Base-by-base conservation (phyloP, 2,113 vertebrate species). In the Xiphophorus maculatus region DNA sequence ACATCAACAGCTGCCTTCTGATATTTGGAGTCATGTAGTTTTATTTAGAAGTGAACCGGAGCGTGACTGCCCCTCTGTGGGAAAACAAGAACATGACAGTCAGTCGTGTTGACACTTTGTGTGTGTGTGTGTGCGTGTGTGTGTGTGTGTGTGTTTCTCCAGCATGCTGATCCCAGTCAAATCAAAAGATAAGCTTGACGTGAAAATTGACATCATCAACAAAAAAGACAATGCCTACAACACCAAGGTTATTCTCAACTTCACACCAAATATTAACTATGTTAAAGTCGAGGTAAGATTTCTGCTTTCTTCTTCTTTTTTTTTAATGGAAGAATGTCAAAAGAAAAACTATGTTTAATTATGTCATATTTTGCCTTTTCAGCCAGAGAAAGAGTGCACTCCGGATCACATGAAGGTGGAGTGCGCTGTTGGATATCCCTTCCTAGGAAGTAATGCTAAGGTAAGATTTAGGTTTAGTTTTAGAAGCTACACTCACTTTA, bases 221-320 rank as follows among this genome's bases (percentile, higher is more conserved):
- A 95, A 93, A 66, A 93, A 94, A 87, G 97, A 99, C 85, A 97
- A 95, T 29, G 98, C 98, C 0, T 99, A 99, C 89, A 99, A 99
- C 84, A 96, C 97, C 40, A 97, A 95, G 73, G 95, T 97, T 42
- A 85, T 89, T 13, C 87, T 97, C 72, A 94, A 91, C 33, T 95
- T 97, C 87, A 96, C 97, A 30, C 91, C 96, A 63, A 99, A 99
- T 91, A 96, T 99, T 83, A 96, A 98, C 87, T 97, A 95, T 67
- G 95, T 95, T 25, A 97, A 96, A 89, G 96, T 95, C 35, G 97
- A 98, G 97, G 98, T 99, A 91, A 81, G 91, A 51, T 65, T 71
- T 17, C 22, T 6, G 1, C 6, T 27, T 9, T 19, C 44, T 37
- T 62, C 2, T 0, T 6, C 0, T 64, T 62, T 5, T 62, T 1